Base-by-base conservation (phyloP, 1,140 invertebrate genomes). In the Drosophila cardini region DNA sequence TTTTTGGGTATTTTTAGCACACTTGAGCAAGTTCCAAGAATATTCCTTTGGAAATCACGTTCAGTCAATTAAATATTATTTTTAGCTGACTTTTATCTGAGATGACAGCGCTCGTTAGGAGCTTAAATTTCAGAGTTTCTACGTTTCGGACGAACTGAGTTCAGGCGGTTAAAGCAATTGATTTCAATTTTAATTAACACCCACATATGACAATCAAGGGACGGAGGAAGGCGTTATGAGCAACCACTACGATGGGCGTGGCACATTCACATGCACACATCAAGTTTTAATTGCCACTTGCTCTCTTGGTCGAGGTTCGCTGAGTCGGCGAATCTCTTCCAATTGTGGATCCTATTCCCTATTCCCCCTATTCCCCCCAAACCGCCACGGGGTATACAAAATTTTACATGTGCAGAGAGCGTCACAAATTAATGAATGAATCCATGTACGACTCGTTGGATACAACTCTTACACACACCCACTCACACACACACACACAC, bases 101-200 rank as follows among this genome's bases (percentile, higher is more conserved):
- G n/a, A 40, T 48, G 43, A 58, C 43, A 16, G 21, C 3, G 34
- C 56, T 60, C 26, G 45, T 21, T 38, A 34, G 30, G 21, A 30
- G 32, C 32, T 48, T 53, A 36, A 64, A 73, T 26, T 26, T 26
- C 21, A 26, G 13, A 11, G n/a, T 15, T 2, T 10, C n/a, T 32
- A 11, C 6, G 52, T 15, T 40, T 4, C 32, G 34, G 52, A 36
- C 15, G 34, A 7, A 18, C 15, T 38, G 34, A 21, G 52, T 43
- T 46, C 52, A 56, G 48, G 38, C 18, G 36, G 60, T 36, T 45
- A 32, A 52, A 67, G 65, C 82, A 86, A 86, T 86, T 86, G 78
- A 87, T 87, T 80, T 73, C 34, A 85, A 74, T 84, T 82, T 86
- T 83, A 87, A 86, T 86, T 87, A 87, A 86, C 84, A 79, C 76